Conservation (phyloP, 2,113 vertebrate genomes). For the Arenaria interpres region DNA sequence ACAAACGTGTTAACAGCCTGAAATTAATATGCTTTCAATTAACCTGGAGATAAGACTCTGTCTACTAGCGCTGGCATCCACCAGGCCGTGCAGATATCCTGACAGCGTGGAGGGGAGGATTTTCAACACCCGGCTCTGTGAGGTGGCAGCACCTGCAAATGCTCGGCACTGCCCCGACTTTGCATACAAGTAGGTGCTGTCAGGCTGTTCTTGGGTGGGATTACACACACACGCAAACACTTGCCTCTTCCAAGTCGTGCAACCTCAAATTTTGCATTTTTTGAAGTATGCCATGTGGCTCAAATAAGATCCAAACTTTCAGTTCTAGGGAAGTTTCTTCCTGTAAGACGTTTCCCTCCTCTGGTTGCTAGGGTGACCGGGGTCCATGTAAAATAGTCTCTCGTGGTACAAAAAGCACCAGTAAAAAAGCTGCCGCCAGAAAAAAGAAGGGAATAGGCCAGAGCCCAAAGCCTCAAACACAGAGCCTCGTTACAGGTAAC, state of each 20-base stretch:
- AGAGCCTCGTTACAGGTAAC: conserved; percentile 29
- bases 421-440: neutral
- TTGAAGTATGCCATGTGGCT: neutral
- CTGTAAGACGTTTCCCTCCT: neutral
- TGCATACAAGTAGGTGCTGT: neutral
- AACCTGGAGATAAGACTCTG: conserved; percentile 13
- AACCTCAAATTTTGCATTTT: neutral
- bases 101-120: neutral
- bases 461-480: neutral
- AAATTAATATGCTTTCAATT: conserved; percentile 10
- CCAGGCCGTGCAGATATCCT: neutral
- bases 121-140: neutral
- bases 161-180: neutral
- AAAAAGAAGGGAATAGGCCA: neutral
- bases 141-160: neutral
- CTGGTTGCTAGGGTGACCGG: neutral
- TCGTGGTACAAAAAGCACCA: neutral
- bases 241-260: neutral
- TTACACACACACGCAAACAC: neutral
- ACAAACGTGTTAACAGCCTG: neutral
- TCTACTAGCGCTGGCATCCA: neutral
- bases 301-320: neutral
- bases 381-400: neutral
- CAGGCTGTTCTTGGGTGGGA: neutral
- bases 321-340: neutral